Evolutionary conservation across 2,797 vertebrate genomes (phyloP).

Genomic region (Sebastes goodei): DNA sequence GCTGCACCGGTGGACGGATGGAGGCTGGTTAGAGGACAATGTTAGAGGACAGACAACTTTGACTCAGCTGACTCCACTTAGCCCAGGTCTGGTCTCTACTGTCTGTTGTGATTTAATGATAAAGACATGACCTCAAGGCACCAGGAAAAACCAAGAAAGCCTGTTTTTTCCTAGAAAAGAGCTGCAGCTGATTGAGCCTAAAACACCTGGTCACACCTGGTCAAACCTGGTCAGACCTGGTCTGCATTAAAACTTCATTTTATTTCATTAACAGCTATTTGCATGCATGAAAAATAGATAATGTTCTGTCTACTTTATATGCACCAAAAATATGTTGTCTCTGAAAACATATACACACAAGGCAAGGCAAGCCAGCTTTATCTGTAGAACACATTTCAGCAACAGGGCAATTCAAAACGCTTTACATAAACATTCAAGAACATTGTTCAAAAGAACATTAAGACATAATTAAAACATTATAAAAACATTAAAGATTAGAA

Average conservation of each 20-base stretch:
- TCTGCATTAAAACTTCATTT: background rate
- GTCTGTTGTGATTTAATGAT: background rate
- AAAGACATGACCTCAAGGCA: background rate
- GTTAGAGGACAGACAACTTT: background rate
- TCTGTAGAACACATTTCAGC: too few relatives aligned
- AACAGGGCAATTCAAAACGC: too few relatives aligned
- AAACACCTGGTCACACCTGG: too few relatives aligned
- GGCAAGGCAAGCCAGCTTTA: too few relatives aligned
- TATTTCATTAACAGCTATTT: background rate
- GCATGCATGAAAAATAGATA: background rate
- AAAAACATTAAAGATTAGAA: too few relatives aligned
- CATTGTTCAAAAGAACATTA: too few relatives aligned
- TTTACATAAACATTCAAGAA: too few relatives aligned
- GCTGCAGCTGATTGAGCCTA: too few relatives aligned
- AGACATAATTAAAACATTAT: too few relatives aligned
- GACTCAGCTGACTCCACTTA: background rate
- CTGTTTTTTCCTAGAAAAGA: background rate
- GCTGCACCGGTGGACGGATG: slow-evolving; percentile 11
- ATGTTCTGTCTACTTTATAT: background rate
- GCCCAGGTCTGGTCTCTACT: background rate
- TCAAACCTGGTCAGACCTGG: too few relatives aligned
- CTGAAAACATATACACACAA: too few relatives aligned
- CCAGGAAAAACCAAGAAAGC: background rate
- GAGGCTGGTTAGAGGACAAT: background rate
- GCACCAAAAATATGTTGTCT: background rate